A percentile compares a stretch with the other conserved stretches of the same genome.
These are phyloP conservation scores for Oithona nana DNA, from an alignment of 2,888 invertebrate species.

Conservation along the genomic window DNA sequence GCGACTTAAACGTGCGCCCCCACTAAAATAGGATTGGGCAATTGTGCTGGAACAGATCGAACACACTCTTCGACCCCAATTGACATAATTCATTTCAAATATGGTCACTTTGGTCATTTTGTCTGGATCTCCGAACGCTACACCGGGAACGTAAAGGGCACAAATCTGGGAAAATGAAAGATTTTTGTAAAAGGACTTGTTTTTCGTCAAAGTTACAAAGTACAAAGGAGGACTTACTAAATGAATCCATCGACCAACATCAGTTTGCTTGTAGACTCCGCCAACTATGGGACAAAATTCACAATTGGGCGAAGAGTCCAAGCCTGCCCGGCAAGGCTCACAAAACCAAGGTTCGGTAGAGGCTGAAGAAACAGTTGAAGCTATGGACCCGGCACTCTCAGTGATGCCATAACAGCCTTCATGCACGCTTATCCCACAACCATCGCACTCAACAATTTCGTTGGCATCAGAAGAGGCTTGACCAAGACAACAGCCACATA, in stretches of 20 bases:
- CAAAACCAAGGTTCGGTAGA: constrained; percentile 99
- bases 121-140: constrained; percentile 79
- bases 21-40: neutral
- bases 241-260: constrained; percentile 96
- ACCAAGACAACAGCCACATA: constrained; percentile 55
- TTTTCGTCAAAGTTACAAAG: constrained; percentile 32
- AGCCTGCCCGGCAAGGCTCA: constrained; percentile 85
- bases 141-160: constrained; percentile 89
- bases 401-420: constrained; percentile 49
- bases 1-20: constrained; percentile 34
- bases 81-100: constrained; percentile 91
- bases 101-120: constrained; percentile 71
- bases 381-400: constrained; percentile 60
- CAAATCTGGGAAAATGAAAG: constrained; percentile 39
- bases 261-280: constrained; percentile 56
- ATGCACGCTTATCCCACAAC: constrained; percentile 86
- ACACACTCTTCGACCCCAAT: constrained; percentile 87
- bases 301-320: constrained; percentile 58
- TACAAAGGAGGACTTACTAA: constrained; percentile 92
- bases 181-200: neutral
- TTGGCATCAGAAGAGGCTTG: constrained; percentile 80
- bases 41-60: constrained; percentile 47
- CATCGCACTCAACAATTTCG: constrained; percentile 92
- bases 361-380: constrained; percentile 78
- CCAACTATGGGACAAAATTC: constrained; percentile 66